Evolutionary conservation across 2,888 invertebrate species (phyloP), one percentile per base, ranked within the genome.

Genomic region (Cataglyphis livida): DNA sequence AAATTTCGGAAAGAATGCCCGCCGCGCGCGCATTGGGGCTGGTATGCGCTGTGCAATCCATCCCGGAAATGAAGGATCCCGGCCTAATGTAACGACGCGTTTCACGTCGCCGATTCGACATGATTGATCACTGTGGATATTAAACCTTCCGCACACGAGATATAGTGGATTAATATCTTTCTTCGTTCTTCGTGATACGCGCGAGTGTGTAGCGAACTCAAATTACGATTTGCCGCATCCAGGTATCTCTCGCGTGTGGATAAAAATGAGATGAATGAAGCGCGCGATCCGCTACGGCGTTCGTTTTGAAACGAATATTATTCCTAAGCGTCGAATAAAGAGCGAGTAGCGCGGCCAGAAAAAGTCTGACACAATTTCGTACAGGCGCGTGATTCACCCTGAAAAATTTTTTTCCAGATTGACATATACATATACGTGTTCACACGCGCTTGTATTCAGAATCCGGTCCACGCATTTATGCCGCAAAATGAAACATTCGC

Each of bases 1-100:
- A 93, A 92, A 93, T 92, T 91, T 92, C 88, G 74, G 90, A 90
- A 88, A 88, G 87, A 84, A 90, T 83, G 74, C 78, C 32, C 81
- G 71, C 48, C 75, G 68, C 66, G 62, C 38, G 65, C 75, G 79
- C 51, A 35, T 68, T 65, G 57, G 65, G 84, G 76, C 87, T 41
- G 84, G 75, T 66, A 81, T 61, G 64, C 71, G 35, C 61, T 32
- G 51, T 59, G 78, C 71, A 59, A 59, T 35, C 25, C 35, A 41
- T 21, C 21, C 44, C 44, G 59, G 35, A 59, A 71, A 70, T 70
- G 35, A 70, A 76, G 51, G 35, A 44, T 59, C 10, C n/a, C n/a
- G 18, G n/a, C 38, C 32, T 35, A 9, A 59, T 44, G 18, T 54
- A 18, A 18, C 38, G 38, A 35, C 25, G 54, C 25, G 10, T 32